Evolutionary conservation across 2,113 vertebrate species (phyloP).

Genomic region (Heterocephalus glaber): DNA sequence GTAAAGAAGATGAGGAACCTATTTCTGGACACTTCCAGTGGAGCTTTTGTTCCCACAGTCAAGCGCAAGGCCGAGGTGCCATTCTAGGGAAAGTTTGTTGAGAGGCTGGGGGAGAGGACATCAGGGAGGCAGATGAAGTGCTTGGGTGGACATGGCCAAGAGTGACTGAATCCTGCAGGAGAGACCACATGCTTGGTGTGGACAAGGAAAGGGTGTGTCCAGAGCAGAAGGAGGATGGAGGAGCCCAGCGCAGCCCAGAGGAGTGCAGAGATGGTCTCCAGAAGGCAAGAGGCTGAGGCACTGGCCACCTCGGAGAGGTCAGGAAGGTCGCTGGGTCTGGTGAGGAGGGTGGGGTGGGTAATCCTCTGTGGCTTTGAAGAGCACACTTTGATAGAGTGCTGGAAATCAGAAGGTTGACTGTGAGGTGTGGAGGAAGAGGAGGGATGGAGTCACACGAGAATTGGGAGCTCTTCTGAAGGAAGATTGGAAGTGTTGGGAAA

Average conservation of each 20-base stretch:
- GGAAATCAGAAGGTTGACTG: not conserved
- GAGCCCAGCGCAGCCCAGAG: not conserved
- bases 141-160: not conserved
- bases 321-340: not conserved
- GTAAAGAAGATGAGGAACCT: not conserved
- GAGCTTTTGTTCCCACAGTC: not conserved
- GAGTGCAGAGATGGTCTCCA: not conserved
- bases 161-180: not conserved
- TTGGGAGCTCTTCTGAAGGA: not conserved
- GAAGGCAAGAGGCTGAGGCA: not conserved
- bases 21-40: not conserved
- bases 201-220: not conserved
- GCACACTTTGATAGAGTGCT: too few species aligned
- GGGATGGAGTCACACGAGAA: not conserved
- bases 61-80: not conserved
- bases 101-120: not conserved
- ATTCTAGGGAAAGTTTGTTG: not conserved
- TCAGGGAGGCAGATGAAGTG: not conserved
- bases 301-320: not conserved
- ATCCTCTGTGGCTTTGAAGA: not conserved
- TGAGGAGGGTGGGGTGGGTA: rapidly evolving
- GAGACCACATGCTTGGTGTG: not conserved
- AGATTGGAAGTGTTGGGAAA: not conserved
- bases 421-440: rapidly evolving
- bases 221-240: not conserved